Evolutionary conservation across 2,888 invertebrate species (phyloP).

Genomic region (Boloria euphrosyne): DNA sequence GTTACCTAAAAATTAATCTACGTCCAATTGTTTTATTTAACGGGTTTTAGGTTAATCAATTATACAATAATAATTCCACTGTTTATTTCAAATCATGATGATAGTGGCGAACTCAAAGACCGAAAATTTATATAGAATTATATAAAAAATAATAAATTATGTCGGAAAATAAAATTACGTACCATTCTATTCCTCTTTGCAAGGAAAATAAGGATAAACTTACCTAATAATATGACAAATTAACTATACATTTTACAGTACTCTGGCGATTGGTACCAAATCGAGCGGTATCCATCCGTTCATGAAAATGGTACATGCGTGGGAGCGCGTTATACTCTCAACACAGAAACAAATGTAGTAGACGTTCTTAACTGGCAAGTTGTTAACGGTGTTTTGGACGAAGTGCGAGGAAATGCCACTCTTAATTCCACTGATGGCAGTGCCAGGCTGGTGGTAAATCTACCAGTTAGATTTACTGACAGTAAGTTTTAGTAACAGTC

Average conservation of each 20-base stretch:
- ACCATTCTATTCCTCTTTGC: too few species aligned
- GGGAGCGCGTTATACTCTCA: conserved; percentile 56
- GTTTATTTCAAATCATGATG: too few species aligned
- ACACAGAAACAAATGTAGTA: conserved; percentile 50
- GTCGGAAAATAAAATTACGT: too few species aligned
- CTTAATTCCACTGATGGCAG: conserved; percentile 52
- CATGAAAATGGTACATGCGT: conserved; percentile 56
- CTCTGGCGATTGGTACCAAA: conserved; percentile 69
- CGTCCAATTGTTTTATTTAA: background rate
- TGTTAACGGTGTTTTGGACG: conserved; percentile 52
- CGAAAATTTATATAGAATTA: too few species aligned
- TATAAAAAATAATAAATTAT: too few species aligned
- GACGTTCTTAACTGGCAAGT: conserved; percentile 66
- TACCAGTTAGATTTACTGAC: conserved; percentile 51
- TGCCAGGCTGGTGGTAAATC: conserved; percentile 54
- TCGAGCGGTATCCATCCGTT: conserved; percentile 60
- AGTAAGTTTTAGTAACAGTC: conserved; percentile 50
- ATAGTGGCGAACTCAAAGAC: too few species aligned
- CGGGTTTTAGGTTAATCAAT: too few species aligned
- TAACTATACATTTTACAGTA: conserved; percentile 51
- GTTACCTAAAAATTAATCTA: background rate
- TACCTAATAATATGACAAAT: background rate
- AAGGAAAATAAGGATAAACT: too few species aligned
- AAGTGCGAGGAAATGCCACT: conserved; percentile 57
- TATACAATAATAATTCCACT: too few species aligned